phyloP scores from a whole-genome alignment of 2,113 vertebrate genomes.

The Esox niger region DNA sequence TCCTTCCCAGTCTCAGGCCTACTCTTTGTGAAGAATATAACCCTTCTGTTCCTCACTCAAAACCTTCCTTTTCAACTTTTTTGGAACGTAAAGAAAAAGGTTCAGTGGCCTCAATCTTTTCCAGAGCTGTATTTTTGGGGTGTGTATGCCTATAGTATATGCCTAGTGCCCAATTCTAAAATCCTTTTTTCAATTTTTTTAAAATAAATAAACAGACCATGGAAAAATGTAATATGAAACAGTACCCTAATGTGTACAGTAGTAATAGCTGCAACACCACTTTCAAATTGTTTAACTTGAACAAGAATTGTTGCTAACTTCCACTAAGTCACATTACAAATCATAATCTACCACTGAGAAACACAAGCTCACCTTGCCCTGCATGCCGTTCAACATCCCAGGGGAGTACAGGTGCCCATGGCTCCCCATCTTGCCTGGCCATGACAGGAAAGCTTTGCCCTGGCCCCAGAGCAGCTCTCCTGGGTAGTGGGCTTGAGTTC shows the following conservation, averaged over 20 bases:
- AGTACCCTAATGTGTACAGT: not conserved
- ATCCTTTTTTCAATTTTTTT: not conserved
- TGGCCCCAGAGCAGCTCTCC: conserved; percentile 98
- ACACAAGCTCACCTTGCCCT: conserved; percentile 85
- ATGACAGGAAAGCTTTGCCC: conserved; percentile 88
- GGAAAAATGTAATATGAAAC: no score
- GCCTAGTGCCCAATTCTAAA: not conserved
- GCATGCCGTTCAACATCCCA: conserved; percentile 86
- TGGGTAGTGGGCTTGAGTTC: conserved; percentile 90
- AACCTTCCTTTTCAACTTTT: no score
- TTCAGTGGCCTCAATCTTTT: no score
- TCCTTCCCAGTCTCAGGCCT: not conserved
- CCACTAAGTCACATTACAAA: not conserved
- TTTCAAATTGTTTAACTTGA: not conserved
- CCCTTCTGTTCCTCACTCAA: no score
- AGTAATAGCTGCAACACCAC: not conserved
- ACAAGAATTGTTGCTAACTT: not conserved
- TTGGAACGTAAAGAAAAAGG: no score
- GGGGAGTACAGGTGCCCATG: conserved; percentile 75
- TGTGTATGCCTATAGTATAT: no score
- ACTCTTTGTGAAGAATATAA: not conserved
- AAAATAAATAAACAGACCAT: no score
- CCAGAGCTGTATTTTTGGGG: not conserved
- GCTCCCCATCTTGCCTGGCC: conserved; percentile 91
- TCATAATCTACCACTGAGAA: not conserved